Evolutionary conservation across 2,888 invertebrate genomes (phyloP).

Genomic region (Pandemis corylana): DNA sequence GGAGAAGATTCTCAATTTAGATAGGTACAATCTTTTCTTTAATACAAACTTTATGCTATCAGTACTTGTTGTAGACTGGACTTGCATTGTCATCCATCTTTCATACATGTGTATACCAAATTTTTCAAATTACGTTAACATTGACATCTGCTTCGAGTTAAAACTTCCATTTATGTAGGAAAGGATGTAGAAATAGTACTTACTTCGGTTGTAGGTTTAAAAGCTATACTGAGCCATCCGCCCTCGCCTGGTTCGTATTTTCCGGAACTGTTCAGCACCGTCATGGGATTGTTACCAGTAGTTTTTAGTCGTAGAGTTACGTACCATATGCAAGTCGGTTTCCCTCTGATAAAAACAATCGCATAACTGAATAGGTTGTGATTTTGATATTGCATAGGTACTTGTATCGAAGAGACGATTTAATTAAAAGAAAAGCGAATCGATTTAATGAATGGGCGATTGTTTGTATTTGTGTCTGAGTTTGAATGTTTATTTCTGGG

Average conservation of each 20-base stretch:
- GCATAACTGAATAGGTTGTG: neutral
- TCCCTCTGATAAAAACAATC: conserved; percentile 72
- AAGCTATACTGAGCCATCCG: conserved; percentile 82
- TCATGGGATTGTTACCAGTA: conserved; percentile 64
- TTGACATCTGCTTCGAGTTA: too few relatives aligned
- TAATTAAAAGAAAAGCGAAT: too few relatives aligned
- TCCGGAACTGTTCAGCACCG: conserved; percentile 72
- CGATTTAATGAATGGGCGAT: too few relatives aligned
- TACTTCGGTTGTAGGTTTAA: conserved; percentile 83
- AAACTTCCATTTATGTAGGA: neutral
- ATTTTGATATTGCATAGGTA: neutral
- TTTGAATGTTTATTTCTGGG: too few relatives aligned
- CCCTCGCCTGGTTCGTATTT: conserved; percentile 79
- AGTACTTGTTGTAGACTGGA: too few relatives aligned
- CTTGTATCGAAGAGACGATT: too few relatives aligned
- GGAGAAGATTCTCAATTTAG: too few relatives aligned
- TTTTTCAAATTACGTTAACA: too few relatives aligned
- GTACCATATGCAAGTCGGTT: conserved; percentile 84
- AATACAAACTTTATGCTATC: too few relatives aligned
- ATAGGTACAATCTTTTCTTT: too few relatives aligned
- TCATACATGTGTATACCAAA: neutral
- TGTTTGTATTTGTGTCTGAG: too few relatives aligned
- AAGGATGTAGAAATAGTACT: conserved; percentile 1
- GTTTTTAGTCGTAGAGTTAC: conserved; percentile 69
- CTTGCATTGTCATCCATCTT: neutral